Percentiles rank a stretch among this genome's conserved stretches.
These are phyloP conservation scores for Mizuhopecten yessoensis DNA, from an alignment of 1,140 invertebrate species.

Conservation along the genomic window DNA sequence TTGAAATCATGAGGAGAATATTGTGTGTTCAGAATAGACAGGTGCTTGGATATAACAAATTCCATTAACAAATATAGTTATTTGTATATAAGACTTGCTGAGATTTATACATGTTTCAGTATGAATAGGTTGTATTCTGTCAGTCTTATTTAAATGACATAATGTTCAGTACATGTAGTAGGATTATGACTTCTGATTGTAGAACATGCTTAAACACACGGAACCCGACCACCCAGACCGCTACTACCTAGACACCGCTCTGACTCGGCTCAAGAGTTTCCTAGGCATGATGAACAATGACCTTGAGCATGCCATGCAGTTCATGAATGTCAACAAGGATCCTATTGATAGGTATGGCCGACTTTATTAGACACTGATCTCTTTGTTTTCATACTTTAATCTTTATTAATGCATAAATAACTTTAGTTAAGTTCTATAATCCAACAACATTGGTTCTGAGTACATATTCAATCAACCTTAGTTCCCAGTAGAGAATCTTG, in stretches of 20 bases:
- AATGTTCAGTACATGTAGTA: too few species aligned
- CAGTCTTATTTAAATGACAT: too few species aligned
- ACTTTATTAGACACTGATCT: not conserved
- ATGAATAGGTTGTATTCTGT: too few species aligned
- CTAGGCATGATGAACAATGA: constrained; percentile 81
- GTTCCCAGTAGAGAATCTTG: too few species aligned
- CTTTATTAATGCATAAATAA: not conserved
- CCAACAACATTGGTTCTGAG: not conserved
- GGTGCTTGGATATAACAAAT: too few species aligned
- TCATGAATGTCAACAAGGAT: constrained; percentile 65
- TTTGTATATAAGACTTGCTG: too few species aligned
- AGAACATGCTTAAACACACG: constrained; percentile 82
- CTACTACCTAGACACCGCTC: constrained; percentile 75
- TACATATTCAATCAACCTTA: too few species aligned
- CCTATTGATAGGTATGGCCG: not conserved
- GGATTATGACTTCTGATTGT: constrained; percentile 8
- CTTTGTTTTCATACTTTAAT: not conserved
- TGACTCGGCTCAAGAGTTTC: constrained; percentile 80
- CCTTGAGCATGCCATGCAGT: constrained; percentile 82
- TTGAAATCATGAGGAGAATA: too few species aligned
- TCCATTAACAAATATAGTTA: too few species aligned
- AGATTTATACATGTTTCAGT: too few species aligned
- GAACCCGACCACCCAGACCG: constrained; percentile 79
- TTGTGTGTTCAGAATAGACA: too few species aligned
- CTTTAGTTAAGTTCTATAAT: not conserved